phyloP scores from a whole-genome alignment of 2,113 vertebrate genomes.

The Hemiscyllium ocellatum region DNA sequence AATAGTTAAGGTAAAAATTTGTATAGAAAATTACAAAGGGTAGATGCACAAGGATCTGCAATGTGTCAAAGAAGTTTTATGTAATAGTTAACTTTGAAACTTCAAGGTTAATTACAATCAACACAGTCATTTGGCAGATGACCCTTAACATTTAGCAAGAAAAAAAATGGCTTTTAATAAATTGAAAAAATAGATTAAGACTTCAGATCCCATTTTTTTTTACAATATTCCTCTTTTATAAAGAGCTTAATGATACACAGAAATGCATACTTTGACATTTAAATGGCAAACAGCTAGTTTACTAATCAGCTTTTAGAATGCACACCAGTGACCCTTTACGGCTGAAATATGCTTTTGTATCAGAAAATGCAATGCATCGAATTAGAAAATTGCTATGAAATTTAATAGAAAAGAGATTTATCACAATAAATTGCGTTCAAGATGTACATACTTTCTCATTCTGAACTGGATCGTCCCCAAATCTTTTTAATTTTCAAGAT shows the following conservation, averaged over 20 bases:
- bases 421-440: constrained; percentile 29
- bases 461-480: constrained; percentile 25
- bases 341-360: constrained; percentile 32
- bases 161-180: constrained; percentile 35
- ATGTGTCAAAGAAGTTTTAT: constrained; percentile 34
- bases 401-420: constrained; percentile 33
- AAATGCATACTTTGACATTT: constrained; percentile 30
- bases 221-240: constrained; percentile 38
- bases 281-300: constrained; percentile 37
- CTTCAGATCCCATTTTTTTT: constrained; percentile 33
- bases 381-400: constrained; percentile 36
- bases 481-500: constrained; percentile 17
- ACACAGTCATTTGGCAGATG: constrained; percentile 33
- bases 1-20: constrained; percentile 32
- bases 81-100: constrained; percentile 17
- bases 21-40: constrained; percentile 38
- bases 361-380: constrained; percentile 32
- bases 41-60: constrained; percentile 31
- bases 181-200: constrained; percentile 38
- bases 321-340: constrained; percentile 18
- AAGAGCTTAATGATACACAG: constrained; percentile 35
- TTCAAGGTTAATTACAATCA: constrained; percentile 34
- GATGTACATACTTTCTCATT: constrained; percentile 35
- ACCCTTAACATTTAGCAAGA: constrained; percentile 30
- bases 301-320: constrained; percentile 34